phyloP scores from a whole-genome alignment of 2,797 vertebrate genomes.

The Anguilla anguilla region DNA sequence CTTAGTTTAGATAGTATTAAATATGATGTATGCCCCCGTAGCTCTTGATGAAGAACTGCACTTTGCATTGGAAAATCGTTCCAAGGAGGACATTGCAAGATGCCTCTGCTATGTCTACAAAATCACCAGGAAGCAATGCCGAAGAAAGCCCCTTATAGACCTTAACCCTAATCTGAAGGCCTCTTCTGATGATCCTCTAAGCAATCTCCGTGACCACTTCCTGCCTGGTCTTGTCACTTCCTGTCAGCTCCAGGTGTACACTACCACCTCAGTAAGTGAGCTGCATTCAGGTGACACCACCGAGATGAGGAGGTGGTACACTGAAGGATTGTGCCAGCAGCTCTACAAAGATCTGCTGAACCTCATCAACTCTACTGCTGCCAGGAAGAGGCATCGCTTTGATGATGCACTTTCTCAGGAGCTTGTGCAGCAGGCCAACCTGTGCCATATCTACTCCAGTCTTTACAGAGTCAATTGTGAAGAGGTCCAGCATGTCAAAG shows the following conservation, averaged over 20 bases:
- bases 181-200: slow-evolving; percentile 50
- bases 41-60: slow-evolving; percentile 73
- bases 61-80: slow-evolving; percentile 61
- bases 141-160: slow-evolving; percentile 26
- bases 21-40: slow-evolving; percentile 43
- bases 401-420: slow-evolving; percentile 46
- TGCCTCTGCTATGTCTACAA: slow-evolving; percentile 77
- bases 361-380: slow-evolving; percentile 51
- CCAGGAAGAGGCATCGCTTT: not conserved
- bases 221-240: slow-evolving; percentile 64
- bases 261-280: slow-evolving; percentile 61
- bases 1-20: not conserved
- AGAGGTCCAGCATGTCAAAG: slow-evolving; percentile 66
- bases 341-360: slow-evolving; percentile 65
- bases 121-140: slow-evolving; percentile 50
- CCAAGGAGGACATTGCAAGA: slow-evolving; percentile 49
- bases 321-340: slow-evolving; percentile 70
- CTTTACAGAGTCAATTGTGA: slow-evolving; percentile 64
- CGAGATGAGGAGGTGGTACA: slow-evolving; percentile 62
- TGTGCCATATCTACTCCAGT: slow-evolving; percentile 59
- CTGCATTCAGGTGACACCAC: slow-evolving; percentile 62
- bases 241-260: slow-evolving; percentile 67
- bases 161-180: slow-evolving; percentile 7
- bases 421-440: slow-evolving; percentile 62
- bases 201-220: slow-evolving; percentile 68